Evolutionary conservation across 2,797 vertebrate genomes (phyloP).

Genomic region (Mareca strepera): DNA sequence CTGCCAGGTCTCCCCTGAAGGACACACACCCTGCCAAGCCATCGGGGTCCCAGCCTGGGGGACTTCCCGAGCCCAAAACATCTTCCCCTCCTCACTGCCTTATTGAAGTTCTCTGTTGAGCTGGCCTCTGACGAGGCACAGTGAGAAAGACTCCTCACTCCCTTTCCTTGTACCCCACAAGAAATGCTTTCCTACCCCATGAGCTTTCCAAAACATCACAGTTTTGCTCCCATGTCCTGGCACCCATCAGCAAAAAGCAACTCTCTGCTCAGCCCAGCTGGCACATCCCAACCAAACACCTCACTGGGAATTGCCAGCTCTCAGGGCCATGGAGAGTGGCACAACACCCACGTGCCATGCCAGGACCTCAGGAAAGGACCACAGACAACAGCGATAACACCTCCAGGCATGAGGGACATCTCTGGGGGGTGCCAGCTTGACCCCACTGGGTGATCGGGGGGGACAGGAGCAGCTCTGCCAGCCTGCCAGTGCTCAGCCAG

Average conservation of each 20-base stretch:
- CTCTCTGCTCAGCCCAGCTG: background rate
- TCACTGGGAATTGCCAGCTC: background rate
- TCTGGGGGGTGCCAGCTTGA: background rate
- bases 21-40: background rate
- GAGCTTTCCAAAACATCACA: background rate
- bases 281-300: background rate
- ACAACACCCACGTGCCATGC: background rate
- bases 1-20: background rate
- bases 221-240: background rate
- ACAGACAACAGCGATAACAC: background rate
- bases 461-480: background rate
- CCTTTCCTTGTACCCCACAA: background rate
- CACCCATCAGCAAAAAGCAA: background rate
- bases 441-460: accelerated
- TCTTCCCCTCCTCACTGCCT: background rate
- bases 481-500: background rate
- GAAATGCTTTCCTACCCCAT: background rate
- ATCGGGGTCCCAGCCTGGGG: accelerated
- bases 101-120: background rate
- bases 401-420: background rate
- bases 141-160: background rate
- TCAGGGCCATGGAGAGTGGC: background rate
- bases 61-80: background rate
- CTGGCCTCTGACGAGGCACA: background rate
- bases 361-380: accelerated